Conservation (phyloP, 2,888 invertebrate species). For the Thymelicus acteon region DNA sequence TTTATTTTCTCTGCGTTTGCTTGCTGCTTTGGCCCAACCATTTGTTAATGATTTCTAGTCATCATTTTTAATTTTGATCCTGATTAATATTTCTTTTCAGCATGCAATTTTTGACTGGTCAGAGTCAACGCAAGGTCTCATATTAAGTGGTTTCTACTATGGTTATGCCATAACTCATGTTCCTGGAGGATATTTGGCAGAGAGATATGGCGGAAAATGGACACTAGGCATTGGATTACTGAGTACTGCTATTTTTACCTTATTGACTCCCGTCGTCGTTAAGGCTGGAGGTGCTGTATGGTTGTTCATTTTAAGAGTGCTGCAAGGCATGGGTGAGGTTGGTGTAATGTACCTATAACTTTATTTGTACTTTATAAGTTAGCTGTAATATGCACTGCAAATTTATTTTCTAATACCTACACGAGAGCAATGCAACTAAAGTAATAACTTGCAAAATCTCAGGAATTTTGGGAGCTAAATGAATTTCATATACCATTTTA, state of each 20-base stretch:
- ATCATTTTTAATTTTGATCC: neutral
- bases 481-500: no score
- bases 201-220: constrained; percentile 94
- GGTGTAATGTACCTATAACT: constrained; percentile 40
- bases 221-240: constrained; percentile 92
- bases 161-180: constrained; percentile 94
- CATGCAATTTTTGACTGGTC: constrained; percentile 88
- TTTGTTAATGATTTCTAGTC: no score
- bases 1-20: no score
- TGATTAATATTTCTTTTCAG: constrained; percentile 53
- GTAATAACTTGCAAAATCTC: no score
- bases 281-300: constrained; percentile 82
- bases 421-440: no score
- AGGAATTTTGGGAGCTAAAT: no score
- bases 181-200: constrained; percentile 93
- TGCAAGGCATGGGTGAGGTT: constrained; percentile 93
- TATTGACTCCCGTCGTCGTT: constrained; percentile 91
- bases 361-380: neutral
- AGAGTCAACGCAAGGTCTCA: constrained; percentile 90
- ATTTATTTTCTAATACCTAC: no score
- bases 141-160: constrained; percentile 93
- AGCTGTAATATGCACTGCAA: no score
- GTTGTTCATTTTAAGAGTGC: constrained; percentile 84
- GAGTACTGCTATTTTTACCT: constrained; percentile 91
- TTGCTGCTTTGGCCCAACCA: no score